Conservation (phyloP, 2,797 vertebrate genomes). For the Gymnodraco acuticeps region DNA sequence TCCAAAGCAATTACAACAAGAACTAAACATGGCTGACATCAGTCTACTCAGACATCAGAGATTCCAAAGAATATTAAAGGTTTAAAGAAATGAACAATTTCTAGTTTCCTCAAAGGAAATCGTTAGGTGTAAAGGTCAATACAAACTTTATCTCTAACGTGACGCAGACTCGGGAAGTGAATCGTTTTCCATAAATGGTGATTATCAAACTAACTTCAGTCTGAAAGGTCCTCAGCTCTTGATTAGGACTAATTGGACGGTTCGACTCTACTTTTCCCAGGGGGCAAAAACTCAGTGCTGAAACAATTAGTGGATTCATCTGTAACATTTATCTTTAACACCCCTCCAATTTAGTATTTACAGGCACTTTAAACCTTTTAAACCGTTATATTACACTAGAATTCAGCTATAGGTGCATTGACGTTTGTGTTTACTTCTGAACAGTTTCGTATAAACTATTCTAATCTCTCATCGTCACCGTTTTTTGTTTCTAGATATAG, state of each 20-base stretch:
- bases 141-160: background rate
- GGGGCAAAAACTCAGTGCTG: background rate
- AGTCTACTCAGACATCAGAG: background rate
- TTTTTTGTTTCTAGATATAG: background rate
- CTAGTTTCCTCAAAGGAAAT: background rate
- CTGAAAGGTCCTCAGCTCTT: background rate
- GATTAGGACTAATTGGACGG: background rate
- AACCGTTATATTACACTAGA: no score
- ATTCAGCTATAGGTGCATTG: no score
- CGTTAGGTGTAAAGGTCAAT: background rate
- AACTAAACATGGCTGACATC: background rate
- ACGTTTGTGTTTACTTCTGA: no score
- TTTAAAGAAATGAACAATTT: constrained; percentile 2
- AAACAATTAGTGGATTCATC: background rate
- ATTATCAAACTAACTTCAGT: background rate
- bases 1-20: background rate
- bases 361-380: no score
- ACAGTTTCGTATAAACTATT: no score
- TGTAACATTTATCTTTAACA: background rate
- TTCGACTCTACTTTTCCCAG: background rate
- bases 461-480: no score
- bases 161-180: background rate
- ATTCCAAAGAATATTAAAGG: background rate
- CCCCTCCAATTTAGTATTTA: no score
- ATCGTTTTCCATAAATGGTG: background rate